Evolutionary conservation across 2,113 vertebrate genomes (phyloP).

Genomic region (Sander lucioperca): DNA sequence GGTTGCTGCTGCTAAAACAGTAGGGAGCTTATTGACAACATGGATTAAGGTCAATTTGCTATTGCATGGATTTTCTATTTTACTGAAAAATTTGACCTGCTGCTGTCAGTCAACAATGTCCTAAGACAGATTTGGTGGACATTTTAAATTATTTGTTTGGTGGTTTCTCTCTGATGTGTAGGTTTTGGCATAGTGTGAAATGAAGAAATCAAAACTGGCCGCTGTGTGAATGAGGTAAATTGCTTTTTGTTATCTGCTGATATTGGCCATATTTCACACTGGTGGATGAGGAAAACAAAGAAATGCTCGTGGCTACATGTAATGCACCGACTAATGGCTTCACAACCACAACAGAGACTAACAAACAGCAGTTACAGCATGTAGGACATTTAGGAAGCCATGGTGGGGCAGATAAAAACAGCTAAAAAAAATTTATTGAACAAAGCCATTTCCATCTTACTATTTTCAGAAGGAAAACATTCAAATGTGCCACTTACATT

Average conservation of each 20-base stretch:
- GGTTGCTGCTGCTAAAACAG: background rate
- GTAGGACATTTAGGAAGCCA: background rate
- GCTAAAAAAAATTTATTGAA: background rate
- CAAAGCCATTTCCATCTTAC: background rate
- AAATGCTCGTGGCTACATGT: background rate
- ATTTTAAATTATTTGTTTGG: background rate
- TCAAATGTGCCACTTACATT: background rate
- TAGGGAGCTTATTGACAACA: background rate
- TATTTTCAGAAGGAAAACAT: background rate
- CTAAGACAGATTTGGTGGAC: background rate
- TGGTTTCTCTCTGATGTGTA: background rate
- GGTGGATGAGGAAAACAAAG: constrained; percentile 4
- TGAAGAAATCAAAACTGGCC: background rate
- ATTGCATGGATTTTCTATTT: too few species aligned
- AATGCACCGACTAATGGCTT: background rate
- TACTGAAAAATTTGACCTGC: background rate
- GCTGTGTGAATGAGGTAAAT: constrained; percentile 1
- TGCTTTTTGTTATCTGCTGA: constrained; percentile 11
- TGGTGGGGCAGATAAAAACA: background rate
- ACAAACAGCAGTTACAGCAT: background rate
- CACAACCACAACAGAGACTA: background rate
- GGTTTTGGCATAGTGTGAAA: background rate
- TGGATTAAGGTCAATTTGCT: too few species aligned
- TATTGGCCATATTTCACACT: constrained; percentile 8
- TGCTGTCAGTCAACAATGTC: background rate